These are phyloP conservation scores for Astropecten irregularis DNA, from an alignment of 53 echinoderm and acorn worm species.

Conservation along the genomic window DNA sequence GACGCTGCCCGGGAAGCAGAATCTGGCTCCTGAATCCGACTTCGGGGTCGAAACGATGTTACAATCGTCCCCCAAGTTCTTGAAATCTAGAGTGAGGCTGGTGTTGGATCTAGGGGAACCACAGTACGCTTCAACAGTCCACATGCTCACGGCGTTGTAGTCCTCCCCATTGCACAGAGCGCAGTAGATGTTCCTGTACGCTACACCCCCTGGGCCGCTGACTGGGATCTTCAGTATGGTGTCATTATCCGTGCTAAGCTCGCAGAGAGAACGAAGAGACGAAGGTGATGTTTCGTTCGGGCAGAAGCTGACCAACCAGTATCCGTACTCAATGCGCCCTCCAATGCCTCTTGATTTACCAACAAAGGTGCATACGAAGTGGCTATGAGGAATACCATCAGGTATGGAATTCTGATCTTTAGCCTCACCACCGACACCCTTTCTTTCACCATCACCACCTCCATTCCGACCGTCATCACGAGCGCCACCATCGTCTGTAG, in stretches of 20 bases:
- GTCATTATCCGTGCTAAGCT: background rate
- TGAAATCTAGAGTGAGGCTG: background rate
- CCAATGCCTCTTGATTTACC: background rate
- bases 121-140: background rate
- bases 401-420: background rate
- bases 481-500: background rate
- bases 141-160: too few species aligned
- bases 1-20: background rate
- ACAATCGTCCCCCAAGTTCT: background rate
- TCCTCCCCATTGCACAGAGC: constrained; percentile 53
- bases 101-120: background rate
- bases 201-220: background rate
- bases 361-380: background rate
- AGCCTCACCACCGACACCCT: background rate
- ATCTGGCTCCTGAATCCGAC: background rate
- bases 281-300: background rate
- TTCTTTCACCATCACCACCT: background rate
- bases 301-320: constrained; percentile 27
- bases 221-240: constrained; percentile 34
- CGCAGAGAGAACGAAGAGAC: background rate
- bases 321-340: background rate
- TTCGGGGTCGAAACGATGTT: background rate
- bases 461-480: background rate
- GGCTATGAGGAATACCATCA: background rate
- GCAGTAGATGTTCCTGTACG: constrained; percentile 56